phyloP scores from a whole-genome alignment of 2,888 invertebrate species.

The Synergus japonicus region DNA sequence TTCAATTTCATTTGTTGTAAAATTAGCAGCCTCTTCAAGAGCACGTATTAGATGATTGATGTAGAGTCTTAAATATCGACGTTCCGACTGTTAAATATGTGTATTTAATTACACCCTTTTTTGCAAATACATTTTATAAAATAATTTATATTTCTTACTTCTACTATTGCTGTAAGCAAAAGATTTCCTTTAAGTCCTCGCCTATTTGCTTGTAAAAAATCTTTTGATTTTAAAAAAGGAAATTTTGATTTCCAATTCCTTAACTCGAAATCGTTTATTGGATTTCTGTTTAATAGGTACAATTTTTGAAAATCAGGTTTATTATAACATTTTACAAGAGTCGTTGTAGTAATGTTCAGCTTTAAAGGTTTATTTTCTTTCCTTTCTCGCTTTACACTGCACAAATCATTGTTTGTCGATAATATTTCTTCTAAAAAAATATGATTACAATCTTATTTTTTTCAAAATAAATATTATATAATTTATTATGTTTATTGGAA shows the following conservation, averaged over 20 bases:
- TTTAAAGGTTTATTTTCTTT: not conserved
- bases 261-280: too few species aligned
- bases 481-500: too few species aligned
- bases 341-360: not conserved
- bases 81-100: not conserved
- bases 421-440: too few species aligned
- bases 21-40: constrained; percentile 2
- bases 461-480: too few species aligned
- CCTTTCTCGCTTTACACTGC: too few species aligned
- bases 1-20: not conserved
- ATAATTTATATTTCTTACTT: not conserved
- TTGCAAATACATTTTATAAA: not conserved
- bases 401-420: too few species aligned
- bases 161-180: not conserved
- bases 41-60: not conserved
- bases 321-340: not conserved
- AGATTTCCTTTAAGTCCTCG: not conserved
- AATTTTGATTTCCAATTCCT: not conserved
- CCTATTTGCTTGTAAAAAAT: not conserved
- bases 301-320: not conserved
- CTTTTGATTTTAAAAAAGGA: not conserved
- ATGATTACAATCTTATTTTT: too few species aligned
- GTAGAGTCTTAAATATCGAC: not conserved
- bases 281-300: not conserved
- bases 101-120: not conserved